Evolutionary conservation across 2,113 vertebrate species (phyloP), one percentile per base, ranked within the genome.

Genomic region (Toxotes jaculatrix): DNA sequence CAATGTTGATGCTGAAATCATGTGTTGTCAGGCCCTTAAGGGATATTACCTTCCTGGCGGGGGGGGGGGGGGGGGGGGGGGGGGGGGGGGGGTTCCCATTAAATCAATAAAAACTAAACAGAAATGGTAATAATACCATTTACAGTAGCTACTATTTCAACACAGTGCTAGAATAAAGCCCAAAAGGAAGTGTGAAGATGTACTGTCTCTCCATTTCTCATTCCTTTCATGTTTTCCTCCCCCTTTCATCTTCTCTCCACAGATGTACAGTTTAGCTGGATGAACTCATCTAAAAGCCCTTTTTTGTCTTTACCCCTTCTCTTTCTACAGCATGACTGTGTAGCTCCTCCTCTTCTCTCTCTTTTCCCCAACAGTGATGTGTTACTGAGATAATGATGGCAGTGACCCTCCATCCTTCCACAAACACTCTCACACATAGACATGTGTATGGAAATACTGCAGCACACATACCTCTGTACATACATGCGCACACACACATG

Each of bases 241-340:
- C 74, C 66, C 43, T 16, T 27, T 83, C 87, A 90, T 88, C 87
- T 89, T 93, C 83, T 93, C 89, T 94, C 90, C 93, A 93, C 93
- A 95, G 94, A 94, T 94, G 80, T 92, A 85, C 88, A 86, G 72
- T 87, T 89, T 93, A 93, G 93, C 88, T 86, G 90, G 87, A 89
- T 91, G 87, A 93, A 82, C 68, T 93, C 92, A 90, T 95, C 91
- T 94, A 89, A 93, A 95, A 89, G 88, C 92, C 92, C 88, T 89
- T 92, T 93, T 92, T 93, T 94, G 91, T 94, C 93, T 94, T 90
- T 93, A 88, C 90, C 87, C 93, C 80, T 91, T 87, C 82, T 88
- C 84, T 91, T 63, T 90, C 89, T 92, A 93, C 95, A 95, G 95
- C 95, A 95, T 95, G 95, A 94, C 88, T 93, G 87, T 94, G 92